Base-by-base conservation (phyloP, 2,888 invertebrate species). In the Prostheceraeus crozeri region DNA sequence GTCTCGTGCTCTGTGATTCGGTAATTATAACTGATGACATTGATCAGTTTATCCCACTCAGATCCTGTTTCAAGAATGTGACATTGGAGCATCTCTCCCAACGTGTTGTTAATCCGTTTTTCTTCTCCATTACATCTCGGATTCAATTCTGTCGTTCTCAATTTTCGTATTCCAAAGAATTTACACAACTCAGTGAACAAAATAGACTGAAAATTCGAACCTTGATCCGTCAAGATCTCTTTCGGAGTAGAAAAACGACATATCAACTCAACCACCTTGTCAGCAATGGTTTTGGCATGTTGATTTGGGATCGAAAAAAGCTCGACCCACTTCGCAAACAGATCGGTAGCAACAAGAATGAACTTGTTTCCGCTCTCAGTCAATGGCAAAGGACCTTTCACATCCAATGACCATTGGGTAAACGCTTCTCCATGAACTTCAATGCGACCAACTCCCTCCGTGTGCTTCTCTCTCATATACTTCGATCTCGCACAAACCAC, bases 261-360 rank as follows among this genome's bases (percentile, higher is more conserved):
- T 8, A 51, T 25, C 25, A 51, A 51, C 16, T 51, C 51, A 51
- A 51, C 25, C 8, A 51, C n/a, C 8, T 27, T 23, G n/a, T 51
- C 21, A 21, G 27, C 6, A 21, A 51, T 51, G 6, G 25, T 51
- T 23, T 21, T 27, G 10, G 16, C 25, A 23, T 19, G 21, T 27
- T 16, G 51, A 14, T 27, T n/a, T 19, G 27, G 25, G 6, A 51
- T 19, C 8, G 10, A 8, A 10, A 16, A 51, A 4, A 51, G 23
- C 21, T 51, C 51, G 4, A 51, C 16, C 10, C 27, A 27, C 25
- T 51, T 51, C 4, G 25, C 10, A 27, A 51, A 51, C 8, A 51
- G 14, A 27, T 51, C 51, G 23, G 16, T 51, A 11, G 11, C n/a
- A 27, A 8, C n/a, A 8, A 51, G 14, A 21, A 51, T 51, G 14